These are phyloP conservation scores for Cyprinodon tularosa DNA, from an alignment of 2,113 vertebrate species.

Conservation along the genomic window DNA sequence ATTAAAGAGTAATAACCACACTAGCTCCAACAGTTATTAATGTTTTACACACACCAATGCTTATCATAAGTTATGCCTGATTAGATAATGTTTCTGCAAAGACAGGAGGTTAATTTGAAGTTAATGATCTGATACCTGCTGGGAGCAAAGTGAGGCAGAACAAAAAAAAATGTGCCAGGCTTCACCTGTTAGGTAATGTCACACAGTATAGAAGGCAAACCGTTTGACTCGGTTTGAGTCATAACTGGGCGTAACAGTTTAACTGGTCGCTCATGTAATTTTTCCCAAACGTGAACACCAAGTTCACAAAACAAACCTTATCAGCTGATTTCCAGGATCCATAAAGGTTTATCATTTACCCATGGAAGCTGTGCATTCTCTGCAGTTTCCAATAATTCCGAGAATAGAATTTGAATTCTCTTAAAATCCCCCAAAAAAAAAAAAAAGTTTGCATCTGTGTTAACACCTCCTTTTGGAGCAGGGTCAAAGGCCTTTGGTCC, in stretches of 20 bases:
- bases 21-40: not conserved
- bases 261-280: slow-evolving; percentile 22
- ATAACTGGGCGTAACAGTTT: slow-evolving; percentile 28
- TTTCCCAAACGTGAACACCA: slow-evolving; percentile 7
- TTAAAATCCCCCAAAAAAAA: slow-evolving; percentile 12
- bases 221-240: slow-evolving; percentile 10
- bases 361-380: not conserved
- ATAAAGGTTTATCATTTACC: slow-evolving; percentile 51
- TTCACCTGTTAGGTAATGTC: slow-evolving; percentile 39
- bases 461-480: slow-evolving; percentile 42
- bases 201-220: not conserved
- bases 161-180: not conserved
- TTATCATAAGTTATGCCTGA: not conserved
- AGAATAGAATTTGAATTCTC: slow-evolving; percentile 13
- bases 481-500: slow-evolving; percentile 66
- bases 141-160: not conserved
- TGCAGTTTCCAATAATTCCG: not conserved
- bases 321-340: slow-evolving; percentile 9
- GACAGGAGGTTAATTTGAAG: not conserved
- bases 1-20: not conserved
- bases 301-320: slow-evolving; percentile 30
- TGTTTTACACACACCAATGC: not conserved
- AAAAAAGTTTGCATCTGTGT: slow-evolving; percentile 27
- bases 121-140: slow-evolving; percentile 1
- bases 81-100: not conserved